Base-by-base conservation (phyloP, 2,113 vertebrate genomes). In the Lanius collurio region DNA sequence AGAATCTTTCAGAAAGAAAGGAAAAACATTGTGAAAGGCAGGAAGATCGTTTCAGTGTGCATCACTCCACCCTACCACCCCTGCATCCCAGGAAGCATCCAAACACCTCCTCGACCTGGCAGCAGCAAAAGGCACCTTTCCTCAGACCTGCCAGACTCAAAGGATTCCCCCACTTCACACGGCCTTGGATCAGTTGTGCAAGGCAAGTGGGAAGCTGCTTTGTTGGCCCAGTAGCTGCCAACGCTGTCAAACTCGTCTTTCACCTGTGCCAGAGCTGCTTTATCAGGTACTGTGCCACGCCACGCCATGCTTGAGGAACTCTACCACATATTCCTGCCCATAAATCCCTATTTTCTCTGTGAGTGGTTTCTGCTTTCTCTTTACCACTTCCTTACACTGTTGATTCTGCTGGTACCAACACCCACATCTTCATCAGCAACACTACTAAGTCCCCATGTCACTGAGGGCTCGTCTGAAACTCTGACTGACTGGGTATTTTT, bases 281-380 rank as follows among this genome's bases (percentile, higher is more conserved):
- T 1, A 13, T 44, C 39, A 85, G 49, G 16, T 23, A 13, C 0
- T 0, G 20, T 19, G 53, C 39, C 64, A 67, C 3, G 0, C 12
- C 46, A 93, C 50, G n/a, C 41, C 46, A 27, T 1, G 27, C 20
- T 3, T 76, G 37, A 86, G 26, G 85, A 93, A 57, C 75, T 57
- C 55, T n/a, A 14, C 13, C 27, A 74, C 2, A 60, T 1, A 10
- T 23, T 91, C 44, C 67, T 44, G 27, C 31, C 41, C 56, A 33
- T 23, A 13, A 57, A 6, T 27, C 37, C 35, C 11, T 5, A 20
- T 62, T 69, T 75, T 8, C 11, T 31, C 10, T 18, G 18, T 11
- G 10, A 71, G 28, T 23, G 6, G 60, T 14, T 39, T 33, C 42
- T 84, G 73, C 47, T 75, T 86, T 68, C n/a, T 37, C 50, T 83